These are phyloP conservation scores for Eptesicus fuscus DNA, from an alignment of 2,113 vertebrate species.

Conservation along the genomic window DNA sequence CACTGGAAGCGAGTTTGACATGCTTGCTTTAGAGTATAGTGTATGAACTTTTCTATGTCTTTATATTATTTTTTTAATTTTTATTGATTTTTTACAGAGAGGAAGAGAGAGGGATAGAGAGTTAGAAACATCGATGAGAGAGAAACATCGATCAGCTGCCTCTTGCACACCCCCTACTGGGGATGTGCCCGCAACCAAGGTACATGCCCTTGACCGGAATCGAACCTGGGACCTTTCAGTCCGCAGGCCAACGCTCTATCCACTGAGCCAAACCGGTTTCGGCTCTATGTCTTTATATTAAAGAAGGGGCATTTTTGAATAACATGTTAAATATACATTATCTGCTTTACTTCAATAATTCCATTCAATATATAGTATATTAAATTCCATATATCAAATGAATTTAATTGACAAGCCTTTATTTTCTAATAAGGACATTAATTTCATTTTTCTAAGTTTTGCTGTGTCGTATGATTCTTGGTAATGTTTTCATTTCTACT, in stretches of 20 bases:
- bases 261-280: no score
- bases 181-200: no score
- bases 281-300: background rate
- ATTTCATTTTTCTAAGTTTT: conserved; percentile 30
- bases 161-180: no score
- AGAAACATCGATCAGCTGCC: no score
- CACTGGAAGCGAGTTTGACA: no score
- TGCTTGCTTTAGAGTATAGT: background rate
- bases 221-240: no score
- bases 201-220: no score
- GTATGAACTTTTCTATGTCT: background rate
- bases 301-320: conserved; percentile 7
- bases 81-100: no score
- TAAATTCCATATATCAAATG: background rate
- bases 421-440: background rate
- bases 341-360: background rate
- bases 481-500: background rate
- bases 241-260: no score
- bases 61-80: no score
- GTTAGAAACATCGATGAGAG: no score
- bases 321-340: background rate
- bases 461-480: background rate
- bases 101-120: no score
- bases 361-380: background rate
- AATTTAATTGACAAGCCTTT: background rate